phyloP scores from a whole-genome alignment of 2,797 vertebrate genomes.

The Microctenopoma steveboyesi region DNA sequence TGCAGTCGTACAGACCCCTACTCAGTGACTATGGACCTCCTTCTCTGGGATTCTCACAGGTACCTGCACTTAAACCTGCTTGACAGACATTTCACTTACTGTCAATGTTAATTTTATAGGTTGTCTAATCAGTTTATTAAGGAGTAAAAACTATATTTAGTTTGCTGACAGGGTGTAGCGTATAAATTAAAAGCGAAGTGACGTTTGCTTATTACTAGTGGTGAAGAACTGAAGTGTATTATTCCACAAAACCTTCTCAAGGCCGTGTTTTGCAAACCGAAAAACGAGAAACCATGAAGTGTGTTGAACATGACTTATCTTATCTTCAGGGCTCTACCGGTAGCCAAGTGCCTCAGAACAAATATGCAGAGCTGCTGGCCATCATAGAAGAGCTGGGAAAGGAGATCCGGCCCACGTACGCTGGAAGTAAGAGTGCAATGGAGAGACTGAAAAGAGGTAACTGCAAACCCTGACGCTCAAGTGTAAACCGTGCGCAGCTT shows the following conservation, averaged over 20 bases:
- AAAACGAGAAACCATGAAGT: not conserved
- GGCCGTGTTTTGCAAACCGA: not conserved
- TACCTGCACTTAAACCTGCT: conserved; percentile 48
- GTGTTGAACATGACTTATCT: conserved; percentile 1
- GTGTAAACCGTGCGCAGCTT: not conserved
- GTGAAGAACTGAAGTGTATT: too few relatives aligned
- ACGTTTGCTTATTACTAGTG: too few relatives aligned
- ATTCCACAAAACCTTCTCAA: too few relatives aligned
- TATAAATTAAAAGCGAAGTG: too few relatives aligned
- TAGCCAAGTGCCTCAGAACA: conserved; percentile 97
- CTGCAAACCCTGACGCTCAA: not conserved
- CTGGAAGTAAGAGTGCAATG: conserved; percentile 99
- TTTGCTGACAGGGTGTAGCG: too few relatives aligned
- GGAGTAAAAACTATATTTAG: too few relatives aligned
- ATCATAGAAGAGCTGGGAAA: conserved; percentile 99
- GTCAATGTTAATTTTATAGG: too few relatives aligned
- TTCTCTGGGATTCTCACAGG: conserved; percentile 95
- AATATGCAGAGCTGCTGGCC: conserved; percentile 97
- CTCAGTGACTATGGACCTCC: conserved; percentile 96
- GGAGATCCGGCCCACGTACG: conserved; percentile 97
- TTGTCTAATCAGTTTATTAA: too few relatives aligned
- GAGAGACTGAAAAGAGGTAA: conserved; percentile 97
- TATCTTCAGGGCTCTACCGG: conserved; percentile 87
- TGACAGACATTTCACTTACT: not conserved
- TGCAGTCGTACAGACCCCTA: conserved; percentile 92